Percentiles rank a stretch among this genome's conserved stretches.
phyloP scores from a whole-genome alignment of 1,140 invertebrate species.

The Bombus vancouverensis region DNA sequence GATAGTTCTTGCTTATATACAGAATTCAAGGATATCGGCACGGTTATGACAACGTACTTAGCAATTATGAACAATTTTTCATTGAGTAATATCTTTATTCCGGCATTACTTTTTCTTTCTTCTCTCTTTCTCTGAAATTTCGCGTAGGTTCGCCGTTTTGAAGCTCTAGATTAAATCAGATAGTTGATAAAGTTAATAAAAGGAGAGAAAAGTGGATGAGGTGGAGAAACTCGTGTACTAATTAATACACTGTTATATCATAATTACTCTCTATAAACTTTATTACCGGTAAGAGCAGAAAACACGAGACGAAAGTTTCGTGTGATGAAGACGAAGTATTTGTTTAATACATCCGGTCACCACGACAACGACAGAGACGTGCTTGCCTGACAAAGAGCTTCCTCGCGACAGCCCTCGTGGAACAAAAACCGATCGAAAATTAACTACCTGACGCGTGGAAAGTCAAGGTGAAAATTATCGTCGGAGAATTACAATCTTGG shows the following conservation, averaged over 20 bases:
- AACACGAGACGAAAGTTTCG: not conserved
- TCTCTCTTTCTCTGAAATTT: not conserved
- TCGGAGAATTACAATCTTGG: conserved; percentile 10
- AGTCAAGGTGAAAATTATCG: conserved; percentile 30
- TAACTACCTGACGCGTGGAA: not conserved
- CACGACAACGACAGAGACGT: not conserved
- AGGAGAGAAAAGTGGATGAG: not conserved
- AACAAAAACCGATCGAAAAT: not conserved
- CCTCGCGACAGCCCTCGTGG: no score
- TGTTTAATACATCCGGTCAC: not conserved
- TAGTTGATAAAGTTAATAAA: conserved; percentile 5
- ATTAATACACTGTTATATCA: conserved; percentile 20
- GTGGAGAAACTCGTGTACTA: conserved; percentile 15
- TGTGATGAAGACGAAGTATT: not conserved
- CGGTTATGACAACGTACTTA: not conserved
- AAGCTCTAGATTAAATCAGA: not conserved
- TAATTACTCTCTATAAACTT: conserved; percentile 30
- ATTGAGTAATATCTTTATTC: not conserved
- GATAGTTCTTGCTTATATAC: not conserved
- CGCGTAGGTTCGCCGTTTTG: not conserved
- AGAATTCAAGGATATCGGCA: conserved; percentile 17
- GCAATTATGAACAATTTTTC: not conserved
- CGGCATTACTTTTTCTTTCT: not conserved
- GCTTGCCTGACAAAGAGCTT: not conserved
- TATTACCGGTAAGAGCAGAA: conserved; percentile 1